These are phyloP conservation scores for Ectropis crepuscularia DNA, from an alignment of 2,888 invertebrate genomes.

Conservation along the genomic window DNA sequence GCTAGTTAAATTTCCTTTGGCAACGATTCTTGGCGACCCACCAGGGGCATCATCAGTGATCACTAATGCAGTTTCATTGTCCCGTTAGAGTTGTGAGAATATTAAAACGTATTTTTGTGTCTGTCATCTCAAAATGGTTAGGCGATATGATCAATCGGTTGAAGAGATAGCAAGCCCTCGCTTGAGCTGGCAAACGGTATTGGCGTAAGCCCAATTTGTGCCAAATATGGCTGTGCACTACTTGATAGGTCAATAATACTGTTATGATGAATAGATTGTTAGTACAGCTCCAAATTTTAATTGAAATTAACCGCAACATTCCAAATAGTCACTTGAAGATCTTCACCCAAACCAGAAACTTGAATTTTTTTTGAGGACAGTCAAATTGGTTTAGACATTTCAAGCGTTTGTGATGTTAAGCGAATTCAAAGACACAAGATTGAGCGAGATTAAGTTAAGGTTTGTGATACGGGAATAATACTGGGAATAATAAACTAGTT, in stretches of 20 bases:
- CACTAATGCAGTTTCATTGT: slow-evolving; percentile 55
- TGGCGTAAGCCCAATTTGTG: slow-evolving; percentile 73
- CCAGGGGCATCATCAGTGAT: slow-evolving; percentile 53
- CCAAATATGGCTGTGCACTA: slow-evolving; percentile 58
- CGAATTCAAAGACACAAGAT: too few species aligned
- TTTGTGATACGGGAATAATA: too few species aligned
- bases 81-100: slow-evolving; percentile 31
- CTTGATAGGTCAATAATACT: slow-evolving; percentile 48
- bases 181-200: slow-evolving; percentile 66
- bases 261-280: slow-evolving; percentile 52
- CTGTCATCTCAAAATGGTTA: slow-evolving; percentile 35
- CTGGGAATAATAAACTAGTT: slow-evolving; percentile 33
- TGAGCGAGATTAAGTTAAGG: too few species aligned
- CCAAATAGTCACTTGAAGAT: too few species aligned
- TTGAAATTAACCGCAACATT: slow-evolving; percentile 46
- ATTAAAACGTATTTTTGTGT: slow-evolving; percentile 32
- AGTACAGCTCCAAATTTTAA: slow-evolving; percentile 48
- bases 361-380: too few species aligned
- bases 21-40: slow-evolving; percentile 54
- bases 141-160: slow-evolving; percentile 58
- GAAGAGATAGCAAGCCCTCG: slow-evolving; percentile 61
- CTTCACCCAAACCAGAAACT: too few species aligned
- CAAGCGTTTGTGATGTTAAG: too few species aligned
- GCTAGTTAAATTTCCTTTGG: slow-evolving; percentile 59
- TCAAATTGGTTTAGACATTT: too few species aligned